phyloP scores from a whole-genome alignment of 1,140 invertebrate species.

The Temnothorax longispinosus region DNA sequence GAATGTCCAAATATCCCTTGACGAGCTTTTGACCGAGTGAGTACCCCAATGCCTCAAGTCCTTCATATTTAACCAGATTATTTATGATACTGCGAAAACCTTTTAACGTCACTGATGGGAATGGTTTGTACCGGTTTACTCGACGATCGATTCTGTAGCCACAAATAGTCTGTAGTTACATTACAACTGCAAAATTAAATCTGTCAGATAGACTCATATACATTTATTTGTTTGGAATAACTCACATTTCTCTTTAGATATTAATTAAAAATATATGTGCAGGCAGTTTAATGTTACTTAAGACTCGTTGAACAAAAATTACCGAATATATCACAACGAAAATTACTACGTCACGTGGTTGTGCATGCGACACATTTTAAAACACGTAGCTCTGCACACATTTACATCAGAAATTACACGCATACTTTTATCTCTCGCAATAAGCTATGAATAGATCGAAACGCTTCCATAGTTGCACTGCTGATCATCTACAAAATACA shows the following conservation, averaged over 20 bases:
- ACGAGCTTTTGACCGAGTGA: slow-evolving; percentile 87
- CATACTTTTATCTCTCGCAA: slow-evolving; percentile 25
- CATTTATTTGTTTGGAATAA: slow-evolving; percentile 10
- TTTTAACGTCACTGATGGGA: slow-evolving; percentile 57
- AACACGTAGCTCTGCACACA: slow-evolving; percentile 26
- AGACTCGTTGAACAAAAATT: neutral
- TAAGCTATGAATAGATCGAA: slow-evolving; percentile 9
- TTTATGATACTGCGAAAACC: slow-evolving; percentile 15
- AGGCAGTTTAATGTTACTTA: slow-evolving; percentile 35
- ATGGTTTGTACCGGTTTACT: slow-evolving; percentile 68
- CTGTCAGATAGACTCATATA: neutral
- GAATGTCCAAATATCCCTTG: slow-evolving; percentile 83
- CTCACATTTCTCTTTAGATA: neutral
- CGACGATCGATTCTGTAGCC: slow-evolving; percentile 25
- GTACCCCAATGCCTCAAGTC: slow-evolving; percentile 81
- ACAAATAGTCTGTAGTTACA: slow-evolving; percentile 44
- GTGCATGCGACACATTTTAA: slow-evolving; percentile 45
- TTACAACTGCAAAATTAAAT: slow-evolving; percentile 37
- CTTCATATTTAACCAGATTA: slow-evolving; percentile 27
- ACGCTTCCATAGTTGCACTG: slow-evolving; percentile 47
- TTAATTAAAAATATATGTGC: neutral
- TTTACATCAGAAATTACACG: slow-evolving; percentile 4
- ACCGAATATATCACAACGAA: neutral
- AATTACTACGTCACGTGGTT: slow-evolving; percentile 18
- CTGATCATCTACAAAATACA: slow-evolving; percentile 27